Conservation (phyloP, 2,113 vertebrate genomes). For the Haliaeetus leucogaster region DNA sequence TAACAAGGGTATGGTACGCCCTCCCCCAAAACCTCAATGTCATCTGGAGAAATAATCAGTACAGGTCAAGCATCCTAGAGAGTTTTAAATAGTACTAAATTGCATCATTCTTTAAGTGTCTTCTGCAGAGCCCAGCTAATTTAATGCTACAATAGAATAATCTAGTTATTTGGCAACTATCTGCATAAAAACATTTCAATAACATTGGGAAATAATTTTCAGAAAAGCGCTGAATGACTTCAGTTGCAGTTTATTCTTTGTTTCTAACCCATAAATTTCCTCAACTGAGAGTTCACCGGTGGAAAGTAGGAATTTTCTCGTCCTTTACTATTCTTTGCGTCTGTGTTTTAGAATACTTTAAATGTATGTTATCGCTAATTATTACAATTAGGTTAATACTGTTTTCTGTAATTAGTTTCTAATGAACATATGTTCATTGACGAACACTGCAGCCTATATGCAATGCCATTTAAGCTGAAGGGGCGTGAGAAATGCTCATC, state of each 20-base stretch:
- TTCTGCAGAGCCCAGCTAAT: neutral
- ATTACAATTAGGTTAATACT: constrained; percentile 18
- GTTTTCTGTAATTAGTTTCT: constrained; percentile 58
- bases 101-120: neutral
- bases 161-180: constrained; percentile 33
- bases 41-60: neutral
- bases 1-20: neutral
- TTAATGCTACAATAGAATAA: constrained; percentile 38
- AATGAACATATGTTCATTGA: constrained; percentile 31
- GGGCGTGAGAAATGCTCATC: neutral
- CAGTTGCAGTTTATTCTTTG: neutral
- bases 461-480: neutral
- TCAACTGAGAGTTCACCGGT: neutral
- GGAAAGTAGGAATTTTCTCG: neutral
- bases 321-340: neutral
- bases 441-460: neutral
- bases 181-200: constrained; percentile 3
- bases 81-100: neutral
- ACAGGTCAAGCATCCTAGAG: neutral
- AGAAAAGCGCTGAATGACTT: neutral
- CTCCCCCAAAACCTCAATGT: neutral
- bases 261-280: constrained; percentile 7
- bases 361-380: constrained; percentile 12
- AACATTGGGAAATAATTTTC: neutral
- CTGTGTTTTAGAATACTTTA: neutral